These are phyloP conservation scores for Callyntrura sp. DNA, from an alignment of 2,888 invertebrate species.

Conservation along the genomic window DNA sequence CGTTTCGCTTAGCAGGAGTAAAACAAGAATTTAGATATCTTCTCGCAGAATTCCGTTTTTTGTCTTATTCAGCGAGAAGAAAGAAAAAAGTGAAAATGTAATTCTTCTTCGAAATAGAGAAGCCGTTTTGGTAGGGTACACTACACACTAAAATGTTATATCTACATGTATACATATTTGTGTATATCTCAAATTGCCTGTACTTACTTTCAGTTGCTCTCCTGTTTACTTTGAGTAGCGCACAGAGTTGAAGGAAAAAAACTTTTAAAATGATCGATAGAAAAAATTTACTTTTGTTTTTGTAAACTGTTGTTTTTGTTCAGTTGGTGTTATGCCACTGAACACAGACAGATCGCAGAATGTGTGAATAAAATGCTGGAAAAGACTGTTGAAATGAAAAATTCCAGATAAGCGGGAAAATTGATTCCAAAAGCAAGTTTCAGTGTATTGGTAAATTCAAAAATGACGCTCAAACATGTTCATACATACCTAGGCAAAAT, in stretches of 20 bases:
- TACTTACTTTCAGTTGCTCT: background rate
- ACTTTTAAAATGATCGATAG: conserved; percentile 64
- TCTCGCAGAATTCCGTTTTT: conserved; percentile 14
- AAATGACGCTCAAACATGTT: conserved; percentile 3
- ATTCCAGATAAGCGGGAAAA: background rate
- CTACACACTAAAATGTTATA: conserved; percentile 30
- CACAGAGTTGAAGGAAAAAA: conserved; percentile 41
- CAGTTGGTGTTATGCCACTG: background rate
- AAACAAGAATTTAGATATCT: conserved; percentile 25
- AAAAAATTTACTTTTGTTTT: conserved; percentile 55
- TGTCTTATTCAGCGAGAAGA: background rate
- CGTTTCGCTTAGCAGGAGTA: background rate
- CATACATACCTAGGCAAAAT: background rate
- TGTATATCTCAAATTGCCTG: background rate
- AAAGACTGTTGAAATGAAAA: background rate
- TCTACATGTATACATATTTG: too few species aligned
- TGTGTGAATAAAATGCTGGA: background rate
- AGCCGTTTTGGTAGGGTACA: conserved; percentile 1
- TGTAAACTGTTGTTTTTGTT: conserved; percentile 29
- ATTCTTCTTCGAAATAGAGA: conserved; percentile 14
- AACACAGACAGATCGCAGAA: background rate
- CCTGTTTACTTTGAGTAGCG: conserved; percentile 24
- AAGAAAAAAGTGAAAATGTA: conserved; percentile 18
- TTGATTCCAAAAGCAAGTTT: too few species aligned
- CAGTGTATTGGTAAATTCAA: conserved; percentile 1